Evolutionary conservation across 2,797 vertebrate species (phyloP).

Genomic region (Nyctibius grandis): DNA sequence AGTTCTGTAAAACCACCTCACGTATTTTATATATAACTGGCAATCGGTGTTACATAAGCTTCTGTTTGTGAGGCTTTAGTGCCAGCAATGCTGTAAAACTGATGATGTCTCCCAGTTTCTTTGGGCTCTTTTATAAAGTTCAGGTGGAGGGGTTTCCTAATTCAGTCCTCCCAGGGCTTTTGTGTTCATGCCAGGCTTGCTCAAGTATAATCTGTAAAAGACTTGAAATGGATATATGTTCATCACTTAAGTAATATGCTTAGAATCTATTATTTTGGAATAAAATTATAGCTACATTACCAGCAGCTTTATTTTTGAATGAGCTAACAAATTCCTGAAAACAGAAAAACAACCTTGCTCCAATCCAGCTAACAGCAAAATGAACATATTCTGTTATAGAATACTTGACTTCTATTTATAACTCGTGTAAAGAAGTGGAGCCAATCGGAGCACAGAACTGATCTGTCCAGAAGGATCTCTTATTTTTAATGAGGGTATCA

Average conservation of each 20-base stretch:
- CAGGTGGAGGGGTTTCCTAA: not conserved
- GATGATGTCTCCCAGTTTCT: not conserved
- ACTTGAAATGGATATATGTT: not conserved
- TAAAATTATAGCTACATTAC: not conserved
- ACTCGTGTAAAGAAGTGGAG: not conserved
- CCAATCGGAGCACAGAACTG: not conserved
- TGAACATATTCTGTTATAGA: not conserved
- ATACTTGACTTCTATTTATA: slow-evolving; percentile 11
- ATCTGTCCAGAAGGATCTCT: slow-evolving; percentile 35
- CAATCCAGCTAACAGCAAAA: not conserved
- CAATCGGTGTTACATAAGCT: not conserved
- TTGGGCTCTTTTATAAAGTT: not conserved
- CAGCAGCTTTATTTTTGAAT: slow-evolving; percentile 11
- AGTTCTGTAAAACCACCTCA: not conserved
- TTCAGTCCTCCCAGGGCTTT: not conserved
- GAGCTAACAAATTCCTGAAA: not conserved
- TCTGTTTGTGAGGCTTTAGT: not conserved
- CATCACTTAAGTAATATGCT: not conserved
- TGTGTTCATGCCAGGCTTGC: not conserved
- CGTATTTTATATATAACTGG: not conserved
- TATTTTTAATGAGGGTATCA: not conserved
- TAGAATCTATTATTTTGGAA: not conserved
- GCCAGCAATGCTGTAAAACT: not conserved
- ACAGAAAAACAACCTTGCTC: not conserved
- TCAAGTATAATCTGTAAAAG: not conserved